Base-by-base conservation (phyloP, 2,797 vertebrate species). In the Amblyopsis hoosieri region DNA sequence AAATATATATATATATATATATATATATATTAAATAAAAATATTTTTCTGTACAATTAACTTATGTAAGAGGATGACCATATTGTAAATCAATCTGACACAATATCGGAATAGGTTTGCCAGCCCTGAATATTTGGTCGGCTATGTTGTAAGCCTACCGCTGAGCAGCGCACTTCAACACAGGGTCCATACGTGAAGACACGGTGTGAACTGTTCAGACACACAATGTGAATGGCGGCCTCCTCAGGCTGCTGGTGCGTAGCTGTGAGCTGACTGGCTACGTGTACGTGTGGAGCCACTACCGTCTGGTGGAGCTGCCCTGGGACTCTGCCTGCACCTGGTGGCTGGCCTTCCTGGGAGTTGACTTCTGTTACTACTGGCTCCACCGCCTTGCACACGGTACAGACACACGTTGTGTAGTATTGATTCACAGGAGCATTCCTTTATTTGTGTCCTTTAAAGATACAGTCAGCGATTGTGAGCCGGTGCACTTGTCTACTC, bases 311-410 rank as follows among this genome's bases (percentile, higher is more conserved):
- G 90, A 91, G 80, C 90, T 98, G 60, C 95, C 94, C 13, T 98
- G 96, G 95, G 90, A 97, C 85, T 97, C 94, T 0, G 81, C 91
- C 13, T 97, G 95, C 95, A 98, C 95, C 0, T 99, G 96, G 95
- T 96, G 94, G 92, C 74, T 98, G 78, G 88, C 92, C 0, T 93
- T 98, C 57, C 65, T 99, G 60, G 95, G 93, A 42, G 95, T 97
- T 72, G 96, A 98, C 84, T 92, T 98, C 29, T 86, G 87, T 70
- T 99, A 96, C 80, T 98, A 98, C 81, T 97, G 94, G 94, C 90
- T 97, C 69, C 96, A 99, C 82, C 94, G 95, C 62, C 85, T 93
- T 23, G 89, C 93, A 71, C 95, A 97, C 31, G 95, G 95, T 98
- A 95, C 48, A 81, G 84, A 17, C 42, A 51, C 50, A 0, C 12